These are phyloP conservation scores for Ibycter americanus DNA, from an alignment of 2,797 vertebrate genomes.

Conservation along the genomic window DNA sequence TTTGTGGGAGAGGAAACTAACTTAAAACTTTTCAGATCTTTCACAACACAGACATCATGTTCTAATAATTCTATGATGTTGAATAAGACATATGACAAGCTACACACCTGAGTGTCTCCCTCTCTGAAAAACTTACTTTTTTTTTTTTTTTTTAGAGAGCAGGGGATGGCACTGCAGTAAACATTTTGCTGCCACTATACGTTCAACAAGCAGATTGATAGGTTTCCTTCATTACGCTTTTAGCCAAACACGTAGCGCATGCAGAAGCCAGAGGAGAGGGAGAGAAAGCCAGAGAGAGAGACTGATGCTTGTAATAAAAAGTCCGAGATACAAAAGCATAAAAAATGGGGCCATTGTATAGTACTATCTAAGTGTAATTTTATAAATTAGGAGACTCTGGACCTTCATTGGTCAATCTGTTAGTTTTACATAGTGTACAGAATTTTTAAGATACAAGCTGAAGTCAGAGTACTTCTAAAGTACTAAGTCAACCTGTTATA, in stretches of 20 bases:
- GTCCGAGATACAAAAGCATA: background rate
- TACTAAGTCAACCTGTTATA: background rate
- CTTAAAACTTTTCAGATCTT: background rate
- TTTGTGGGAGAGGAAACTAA: background rate
- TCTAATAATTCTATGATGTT: background rate
- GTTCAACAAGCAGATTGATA: background rate
- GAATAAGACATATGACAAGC: background rate
- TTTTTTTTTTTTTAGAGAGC: background rate
- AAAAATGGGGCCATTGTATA: background rate
- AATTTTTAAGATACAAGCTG: background rate
- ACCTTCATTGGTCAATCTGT: background rate
- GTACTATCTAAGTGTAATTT: background rate
- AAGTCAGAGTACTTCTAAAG: background rate
- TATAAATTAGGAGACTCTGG: background rate
- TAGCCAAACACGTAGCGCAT: slow-evolving; percentile 54
- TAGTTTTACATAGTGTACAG: background rate
- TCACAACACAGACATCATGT: background rate
- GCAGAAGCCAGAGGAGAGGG: slow-evolving; percentile 39
- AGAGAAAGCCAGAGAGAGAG: background rate
- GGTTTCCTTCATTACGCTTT: slow-evolving; percentile 64
- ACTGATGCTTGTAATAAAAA: background rate
- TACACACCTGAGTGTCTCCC: background rate
- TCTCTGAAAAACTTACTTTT: background rate
- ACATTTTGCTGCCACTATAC: background rate
- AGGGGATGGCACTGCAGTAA: background rate